Conservation (phyloP, 1,140 invertebrate genomes). For the Agraylea sexmaculata region DNA sequence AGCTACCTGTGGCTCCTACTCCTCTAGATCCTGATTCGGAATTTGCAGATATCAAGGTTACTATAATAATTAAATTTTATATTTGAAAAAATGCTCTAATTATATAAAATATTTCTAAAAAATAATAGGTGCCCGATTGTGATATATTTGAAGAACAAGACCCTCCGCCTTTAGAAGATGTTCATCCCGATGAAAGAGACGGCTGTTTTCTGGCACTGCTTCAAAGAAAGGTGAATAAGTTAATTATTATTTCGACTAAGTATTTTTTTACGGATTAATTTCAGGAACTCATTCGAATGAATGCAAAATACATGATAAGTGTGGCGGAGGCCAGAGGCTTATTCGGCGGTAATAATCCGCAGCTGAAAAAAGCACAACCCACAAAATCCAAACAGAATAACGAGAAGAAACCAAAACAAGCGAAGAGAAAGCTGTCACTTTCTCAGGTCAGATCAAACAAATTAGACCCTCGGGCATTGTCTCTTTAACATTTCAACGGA, state of each 20-base stretch:
- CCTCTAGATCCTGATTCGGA: conserved; percentile 19
- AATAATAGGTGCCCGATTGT: conserved; percentile 49
- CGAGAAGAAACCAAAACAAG: conserved; percentile 7
- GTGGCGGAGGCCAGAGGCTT: conserved; percentile 63
- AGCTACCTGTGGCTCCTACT: too few species aligned
- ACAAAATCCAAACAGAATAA: conserved; percentile 9
- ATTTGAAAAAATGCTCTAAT: conserved; percentile 12
- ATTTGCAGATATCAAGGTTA: conserved; percentile 14
- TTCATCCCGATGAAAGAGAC: conserved; percentile 33
- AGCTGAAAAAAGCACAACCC: conserved; percentile 11
- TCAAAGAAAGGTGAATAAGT: conserved; percentile 46
- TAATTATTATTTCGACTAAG: too few species aligned
- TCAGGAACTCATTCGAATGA: conserved; percentile 55
- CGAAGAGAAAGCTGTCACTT: conserved; percentile 11
- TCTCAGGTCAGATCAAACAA: conserved; percentile 8
- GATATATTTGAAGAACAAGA: conserved; percentile 51
- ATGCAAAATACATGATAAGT: conserved; percentile 68
- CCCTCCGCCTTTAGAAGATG: conserved; percentile 13
- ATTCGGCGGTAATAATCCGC: conserved; percentile 41
- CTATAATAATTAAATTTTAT: not conserved
- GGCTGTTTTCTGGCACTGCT: conserved; percentile 60
- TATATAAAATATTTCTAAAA: conserved; percentile 18
- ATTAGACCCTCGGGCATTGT: not conserved
- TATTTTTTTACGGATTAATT: conserved; percentile 1
- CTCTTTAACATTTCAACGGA: not conserved